Evolutionary conservation across 2,888 invertebrate species (phyloP), one percentile per base, ranked within the genome.

Genomic region (Philopedon plagiatum): DNA sequence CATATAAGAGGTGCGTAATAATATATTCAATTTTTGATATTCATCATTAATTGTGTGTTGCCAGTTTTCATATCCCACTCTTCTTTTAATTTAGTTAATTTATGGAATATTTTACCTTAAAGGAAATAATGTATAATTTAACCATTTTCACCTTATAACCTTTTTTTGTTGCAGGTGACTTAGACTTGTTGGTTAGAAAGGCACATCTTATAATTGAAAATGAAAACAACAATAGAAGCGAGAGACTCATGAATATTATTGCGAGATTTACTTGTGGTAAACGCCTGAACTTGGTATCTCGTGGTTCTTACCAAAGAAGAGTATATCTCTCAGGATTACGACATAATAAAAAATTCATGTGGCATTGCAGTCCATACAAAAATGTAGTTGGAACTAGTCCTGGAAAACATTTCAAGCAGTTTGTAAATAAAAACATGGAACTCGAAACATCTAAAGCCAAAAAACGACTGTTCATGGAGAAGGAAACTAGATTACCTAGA

Each of bases 261-360:
- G 71, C 76, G n/a, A 21, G 71, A 46, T 77, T 75, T 62, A 77
- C 76, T 61, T 32, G 26, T 26, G 75, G 75, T 2, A 77, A 76
- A 57, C 21, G 76, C 34, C 19, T 77, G 26, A 77, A 77, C 71
- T 60, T 77, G 8, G 67, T 75, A 1, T 73, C 75, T 46, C 32
- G 75, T 2, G 72, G 74, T 0, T 76, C 76, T 4, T 77, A 67
- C 41, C 56, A 75, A 62, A 71, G 67, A 18, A 19, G 73, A 23
- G 65, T 71, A 26, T 32, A 56, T 34, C 29, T 75, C 11, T 62
- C 75, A 11, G 76, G 70, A 1, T 60, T 75, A 41, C 54, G 74
- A 37, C 49, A 70, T 34, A 73, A 75, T 41, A 70, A 70, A 37
- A 57, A 49, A 13, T 39, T 71, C 54, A 49, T 61, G 3, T 76